Evolutionary conservation across 2,797 vertebrate species (phyloP).

Genomic region (Melanogrammus aeglefinus): DNA sequence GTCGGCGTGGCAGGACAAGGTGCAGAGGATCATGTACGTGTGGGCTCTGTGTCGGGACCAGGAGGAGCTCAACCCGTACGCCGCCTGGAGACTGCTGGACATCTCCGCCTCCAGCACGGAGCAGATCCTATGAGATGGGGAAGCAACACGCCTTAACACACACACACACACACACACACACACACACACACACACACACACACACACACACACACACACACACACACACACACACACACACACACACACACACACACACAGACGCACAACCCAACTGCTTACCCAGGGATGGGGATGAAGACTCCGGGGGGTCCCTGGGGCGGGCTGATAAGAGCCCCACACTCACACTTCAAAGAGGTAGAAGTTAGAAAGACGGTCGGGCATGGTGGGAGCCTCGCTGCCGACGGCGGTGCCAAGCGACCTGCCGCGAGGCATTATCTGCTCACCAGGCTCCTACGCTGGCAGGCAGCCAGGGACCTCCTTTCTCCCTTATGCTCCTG

Average conservation of each 20-base stretch:
- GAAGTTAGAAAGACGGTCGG: background rate
- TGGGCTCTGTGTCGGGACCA: conserved; percentile 96
- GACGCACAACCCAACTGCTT: conserved; percentile 20
- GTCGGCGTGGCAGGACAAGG: conserved; percentile 81
- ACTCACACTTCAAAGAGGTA: background rate
- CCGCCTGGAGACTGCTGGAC: conserved; percentile 93
- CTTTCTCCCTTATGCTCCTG: background rate
- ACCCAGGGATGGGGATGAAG: background rate
- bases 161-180: conserved; percentile 1
- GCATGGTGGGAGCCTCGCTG: background rate
- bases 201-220: conserved; percentile 12
- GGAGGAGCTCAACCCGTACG: conserved; percentile 88
- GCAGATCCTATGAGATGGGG: conserved; percentile 84
- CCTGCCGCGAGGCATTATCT: background rate
- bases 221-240: background rate
- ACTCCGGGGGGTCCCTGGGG: background rate
- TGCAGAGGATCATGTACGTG: conserved; percentile 90
- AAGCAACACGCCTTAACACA: background rate
- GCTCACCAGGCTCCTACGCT: background rate
- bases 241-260: background rate
- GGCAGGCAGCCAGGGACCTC: background rate
- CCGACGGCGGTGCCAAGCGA: background rate
- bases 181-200: conserved; percentile 9
- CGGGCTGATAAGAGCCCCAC: background rate
- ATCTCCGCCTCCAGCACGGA: conserved; percentile 90